Evolutionary conservation across 2,888 invertebrate genomes (phyloP).

Genomic region (Netelia inedita): DNA sequence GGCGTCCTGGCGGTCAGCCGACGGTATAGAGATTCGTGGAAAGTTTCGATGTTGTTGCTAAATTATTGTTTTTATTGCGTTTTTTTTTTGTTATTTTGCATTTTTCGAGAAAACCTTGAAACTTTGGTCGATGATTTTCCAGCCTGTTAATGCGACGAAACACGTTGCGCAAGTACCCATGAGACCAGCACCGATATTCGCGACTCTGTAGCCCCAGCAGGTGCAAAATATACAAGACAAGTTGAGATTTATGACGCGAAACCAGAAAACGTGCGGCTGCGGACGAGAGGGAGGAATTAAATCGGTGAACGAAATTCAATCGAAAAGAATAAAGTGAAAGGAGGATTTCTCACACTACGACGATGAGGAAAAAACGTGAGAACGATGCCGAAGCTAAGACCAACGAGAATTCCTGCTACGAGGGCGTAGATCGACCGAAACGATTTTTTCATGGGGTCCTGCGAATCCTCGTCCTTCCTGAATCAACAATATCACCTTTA

Average conservation of each 20-base stretch:
- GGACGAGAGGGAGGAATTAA: background rate
- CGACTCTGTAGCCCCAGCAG: constrained; percentile 83
- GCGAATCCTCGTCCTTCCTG: constrained; percentile 55
- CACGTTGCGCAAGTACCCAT: constrained; percentile 62
- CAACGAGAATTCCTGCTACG: constrained; percentile 87
- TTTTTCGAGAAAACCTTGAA: constrained; percentile 39
- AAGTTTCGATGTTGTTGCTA: background rate
- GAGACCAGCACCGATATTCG: constrained; percentile 85
- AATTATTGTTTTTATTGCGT: no score
- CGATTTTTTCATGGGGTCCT: constrained; percentile 45
- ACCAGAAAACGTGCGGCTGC: constrained; percentile 62
- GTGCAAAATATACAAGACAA: constrained; percentile 61
- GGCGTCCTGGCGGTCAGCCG: constrained; percentile 30
- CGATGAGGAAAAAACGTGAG: constrained; percentile 87
- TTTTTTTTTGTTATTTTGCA: no score
- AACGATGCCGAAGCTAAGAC: constrained; percentile 87
- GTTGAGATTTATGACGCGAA: constrained; percentile 64
- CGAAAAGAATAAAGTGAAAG: background rate
- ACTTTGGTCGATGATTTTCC: constrained; percentile 61
- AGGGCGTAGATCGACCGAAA: constrained; percentile 84
- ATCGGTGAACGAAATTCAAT: background rate
- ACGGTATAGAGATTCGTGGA: background rate
- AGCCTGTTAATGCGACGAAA: constrained; percentile 65
- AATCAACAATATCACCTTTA: constrained; percentile 8
- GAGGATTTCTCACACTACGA: constrained; percentile 78